These are phyloP conservation scores for Mus caroli DNA, from an alignment of 2,797 vertebrate genomes.

Conservation along the genomic window DNA sequence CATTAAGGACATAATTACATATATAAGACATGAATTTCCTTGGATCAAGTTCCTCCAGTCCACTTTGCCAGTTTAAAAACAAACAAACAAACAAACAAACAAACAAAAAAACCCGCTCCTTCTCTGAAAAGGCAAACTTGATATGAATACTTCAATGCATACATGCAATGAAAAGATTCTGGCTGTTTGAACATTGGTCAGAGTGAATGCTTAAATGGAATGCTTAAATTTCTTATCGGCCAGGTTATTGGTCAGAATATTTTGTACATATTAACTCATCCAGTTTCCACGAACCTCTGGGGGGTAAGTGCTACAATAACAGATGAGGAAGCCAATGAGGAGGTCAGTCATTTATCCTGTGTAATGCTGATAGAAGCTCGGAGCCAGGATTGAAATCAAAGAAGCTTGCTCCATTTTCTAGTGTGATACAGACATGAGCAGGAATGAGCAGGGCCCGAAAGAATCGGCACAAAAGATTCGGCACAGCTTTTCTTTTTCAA, in stretches of 20 bases:
- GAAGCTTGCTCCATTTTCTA: not conserved
- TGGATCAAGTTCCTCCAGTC: slow-evolving; percentile 11
- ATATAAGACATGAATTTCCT: slow-evolving; percentile 43
- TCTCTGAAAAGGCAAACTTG: not conserved
- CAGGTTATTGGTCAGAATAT: not conserved
- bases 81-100: not conserved
- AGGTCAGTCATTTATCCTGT: not conserved
- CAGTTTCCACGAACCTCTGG: not conserved
- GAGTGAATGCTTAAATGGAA: not conserved
- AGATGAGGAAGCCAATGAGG: not conserved
- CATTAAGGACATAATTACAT: slow-evolving; percentile 63
- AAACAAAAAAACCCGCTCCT: not conserved
- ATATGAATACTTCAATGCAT: not conserved
- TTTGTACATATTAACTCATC: slow-evolving; percentile 19
- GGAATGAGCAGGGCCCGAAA: no score
- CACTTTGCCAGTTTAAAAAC: slow-evolving; percentile 23
- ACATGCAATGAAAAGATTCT: slow-evolving; percentile 47
- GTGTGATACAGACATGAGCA: not conserved
- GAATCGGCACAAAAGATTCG: not conserved
- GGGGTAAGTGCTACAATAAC: not conserved
- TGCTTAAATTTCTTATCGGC: slow-evolving; percentile 9
- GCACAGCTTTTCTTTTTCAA: not conserved
- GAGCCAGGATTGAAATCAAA: not conserved
- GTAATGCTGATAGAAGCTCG: not conserved
- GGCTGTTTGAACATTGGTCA: slow-evolving; percentile 12